Base-by-base conservation (phyloP, 2,797 vertebrate genomes). In the Eulemur rubriventer region DNA sequence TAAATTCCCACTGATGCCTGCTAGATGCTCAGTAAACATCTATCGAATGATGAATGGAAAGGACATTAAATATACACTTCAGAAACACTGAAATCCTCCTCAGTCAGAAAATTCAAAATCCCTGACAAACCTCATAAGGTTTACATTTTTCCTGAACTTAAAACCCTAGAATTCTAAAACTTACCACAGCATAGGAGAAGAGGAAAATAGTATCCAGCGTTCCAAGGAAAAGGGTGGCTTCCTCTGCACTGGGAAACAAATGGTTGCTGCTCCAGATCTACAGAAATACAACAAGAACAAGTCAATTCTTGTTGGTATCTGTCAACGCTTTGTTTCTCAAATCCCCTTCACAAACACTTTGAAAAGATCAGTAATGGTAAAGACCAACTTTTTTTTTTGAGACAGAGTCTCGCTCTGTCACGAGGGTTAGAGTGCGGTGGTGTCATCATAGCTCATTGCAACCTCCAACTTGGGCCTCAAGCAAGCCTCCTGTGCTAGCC, bases 141-240 rank as follows among this genome's bases (percentile, higher is more conserved):
- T n/a, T 22, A 59, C 4, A 1, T 38, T 30, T 86, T 75, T 81
- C 73, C 61, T 89, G 30, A 50, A 20, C 41, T 18, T 91, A 41
- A 89, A 73, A 89, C 69, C 0, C 17, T 63, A 26, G 24, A 18
- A n/a, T 70, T 65, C 55, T 59, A 57, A 87, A 88, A 99, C 99
- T 99, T 98, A 99, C 99, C 99, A 99, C 97, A 18, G 99, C 99
- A 24, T 99, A 99, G 6, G 99, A 99, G 98, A 99, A 99, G 83
- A 99, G 99, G 97, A 99, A 99, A 96, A 99, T 99, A 67, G 99
- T 99, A 97, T 99, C 99, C 98, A 99, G 89, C 0, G 98, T 99
- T 57, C 99, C 99, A 30, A 99, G 98, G 96, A 99, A 99, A 57
- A 99, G 98, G 6, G 99, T 99, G 86, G 99, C 99, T 96, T 99